A percentile compares a stretch with the other conserved stretches of the same genome.
Conservation (phyloP, 2,113 vertebrate genomes). For the Excalfactoria chinensis region DNA sequence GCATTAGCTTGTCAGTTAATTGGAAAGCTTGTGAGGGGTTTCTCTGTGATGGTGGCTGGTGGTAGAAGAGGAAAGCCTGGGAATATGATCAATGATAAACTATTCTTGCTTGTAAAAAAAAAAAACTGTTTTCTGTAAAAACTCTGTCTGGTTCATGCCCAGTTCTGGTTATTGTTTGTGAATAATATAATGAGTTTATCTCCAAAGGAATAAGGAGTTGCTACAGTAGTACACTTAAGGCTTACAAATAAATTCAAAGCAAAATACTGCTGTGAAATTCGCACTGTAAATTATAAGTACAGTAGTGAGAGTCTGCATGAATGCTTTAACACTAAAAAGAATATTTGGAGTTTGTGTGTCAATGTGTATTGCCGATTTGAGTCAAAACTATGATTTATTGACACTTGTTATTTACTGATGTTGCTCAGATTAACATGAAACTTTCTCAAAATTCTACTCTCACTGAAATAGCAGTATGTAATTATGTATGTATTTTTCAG, state of each 20-base stretch:
- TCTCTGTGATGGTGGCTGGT: background rate
- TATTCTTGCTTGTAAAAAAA: background rate
- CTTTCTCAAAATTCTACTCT: background rate
- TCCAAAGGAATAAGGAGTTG: background rate
- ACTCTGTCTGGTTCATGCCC: accelerated
- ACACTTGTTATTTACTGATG: background rate
- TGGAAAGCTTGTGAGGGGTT: background rate
- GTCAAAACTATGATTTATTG: background rate
- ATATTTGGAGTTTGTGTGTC: background rate
- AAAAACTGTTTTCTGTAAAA: too few relatives aligned
- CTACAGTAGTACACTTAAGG: background rate
- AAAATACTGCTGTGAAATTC: background rate
- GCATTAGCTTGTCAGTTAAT: conserved; percentile 46
- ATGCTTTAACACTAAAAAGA: background rate
- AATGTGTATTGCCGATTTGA: background rate
- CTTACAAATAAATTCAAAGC: background rate
- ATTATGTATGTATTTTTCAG: background rate
- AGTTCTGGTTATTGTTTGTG: background rate
- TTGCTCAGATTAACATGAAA: background rate
- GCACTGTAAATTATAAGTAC: background rate
- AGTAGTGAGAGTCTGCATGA: background rate
- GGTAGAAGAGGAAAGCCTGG: background rate
- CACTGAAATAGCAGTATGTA: background rate
- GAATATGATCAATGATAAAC: conserved; percentile 2
- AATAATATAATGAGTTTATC: background rate